Evolutionary conservation across 2,113 vertebrate genomes (phyloP).

Genomic region (Megaceryle maxima): DNA sequence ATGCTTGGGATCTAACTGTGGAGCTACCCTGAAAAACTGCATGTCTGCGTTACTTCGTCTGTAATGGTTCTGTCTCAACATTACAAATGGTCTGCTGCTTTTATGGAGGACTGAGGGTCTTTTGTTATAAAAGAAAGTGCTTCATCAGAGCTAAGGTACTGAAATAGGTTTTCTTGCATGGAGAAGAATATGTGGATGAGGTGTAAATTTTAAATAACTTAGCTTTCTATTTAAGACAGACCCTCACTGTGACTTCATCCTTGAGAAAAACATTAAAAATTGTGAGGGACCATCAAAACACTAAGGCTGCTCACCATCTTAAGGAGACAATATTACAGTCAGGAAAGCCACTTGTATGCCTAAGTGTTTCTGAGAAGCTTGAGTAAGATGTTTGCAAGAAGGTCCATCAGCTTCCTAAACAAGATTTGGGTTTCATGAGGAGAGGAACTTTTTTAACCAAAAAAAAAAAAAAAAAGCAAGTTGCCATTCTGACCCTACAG

Average conservation of each 20-base stretch:
- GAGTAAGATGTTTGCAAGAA: not conserved
- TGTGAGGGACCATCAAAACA: fast-evolving
- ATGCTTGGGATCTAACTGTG: not conserved
- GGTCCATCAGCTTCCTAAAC: not conserved
- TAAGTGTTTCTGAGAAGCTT: not conserved
- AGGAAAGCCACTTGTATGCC: not conserved
- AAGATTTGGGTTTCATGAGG: fast-evolving
- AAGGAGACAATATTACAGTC: not conserved
- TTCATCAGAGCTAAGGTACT: not conserved
- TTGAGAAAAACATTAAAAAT: not conserved
- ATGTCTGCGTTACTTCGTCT: not conserved
- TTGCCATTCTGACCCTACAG: not conserved
- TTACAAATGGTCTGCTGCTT: not conserved
- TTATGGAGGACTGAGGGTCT: not conserved
- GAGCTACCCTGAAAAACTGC: not conserved
- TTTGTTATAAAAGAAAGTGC: not conserved
- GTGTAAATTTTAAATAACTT: not conserved
- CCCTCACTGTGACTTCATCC: not conserved
- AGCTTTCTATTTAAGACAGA: not conserved
- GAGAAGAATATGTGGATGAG: not conserved
- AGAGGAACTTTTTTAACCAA: not conserved
- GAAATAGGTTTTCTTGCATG: not conserved
- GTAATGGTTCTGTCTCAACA: not conserved
- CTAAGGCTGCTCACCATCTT: not conserved
- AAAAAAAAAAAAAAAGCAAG: not conserved